Evolutionary conservation across 1,140 invertebrate species (phyloP).

Genomic region (Zophobas morio): DNA sequence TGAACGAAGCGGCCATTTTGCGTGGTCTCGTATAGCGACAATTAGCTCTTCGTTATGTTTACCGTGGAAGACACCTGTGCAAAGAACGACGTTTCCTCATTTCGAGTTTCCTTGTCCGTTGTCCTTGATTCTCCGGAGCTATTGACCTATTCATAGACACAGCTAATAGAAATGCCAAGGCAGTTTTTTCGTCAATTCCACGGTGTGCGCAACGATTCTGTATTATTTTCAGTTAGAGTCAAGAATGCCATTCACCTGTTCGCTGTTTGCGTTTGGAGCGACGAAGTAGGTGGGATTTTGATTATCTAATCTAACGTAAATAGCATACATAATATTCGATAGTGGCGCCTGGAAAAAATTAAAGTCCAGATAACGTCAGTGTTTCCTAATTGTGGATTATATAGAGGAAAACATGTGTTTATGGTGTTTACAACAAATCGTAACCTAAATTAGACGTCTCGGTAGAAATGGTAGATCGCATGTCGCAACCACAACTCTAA

Average conservation of each 20-base stretch:
- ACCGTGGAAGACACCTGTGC: slow-evolving; percentile 33
- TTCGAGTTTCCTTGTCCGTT: slow-evolving; percentile 23
- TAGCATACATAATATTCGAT: slow-evolving; percentile 8
- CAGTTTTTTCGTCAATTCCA: slow-evolving; percentile 18
- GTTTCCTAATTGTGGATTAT: slow-evolving; percentile 12
- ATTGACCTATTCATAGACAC: slow-evolving; percentile 51
- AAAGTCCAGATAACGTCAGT: slow-evolving; percentile 6
- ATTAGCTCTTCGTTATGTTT: slow-evolving; percentile 9
- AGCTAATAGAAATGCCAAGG: slow-evolving; percentile 41
- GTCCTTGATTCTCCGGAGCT: slow-evolving; percentile 51
- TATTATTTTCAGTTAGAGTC: slow-evolving; percentile 24
- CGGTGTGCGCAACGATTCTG: slow-evolving; percentile 16
- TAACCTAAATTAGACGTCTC: slow-evolving; percentile 21
- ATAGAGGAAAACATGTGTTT: slow-evolving; percentile 14
- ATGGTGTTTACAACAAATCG: neutral
- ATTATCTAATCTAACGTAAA: slow-evolving; percentile 31
- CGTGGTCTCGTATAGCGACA: slow-evolving; percentile 29
- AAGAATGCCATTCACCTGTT: slow-evolving; percentile 38
- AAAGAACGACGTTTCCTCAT: slow-evolving; percentile 27
- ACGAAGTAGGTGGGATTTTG: slow-evolving; percentile 6
- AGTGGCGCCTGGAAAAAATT: neutral
- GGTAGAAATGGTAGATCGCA: slow-evolving; percentile 4
- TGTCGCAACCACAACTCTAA: neutral
- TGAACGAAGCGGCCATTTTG: slow-evolving; percentile 5
- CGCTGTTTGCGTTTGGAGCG: slow-evolving; percentile 1